Base-by-base conservation (phyloP, 1,140 invertebrate genomes). In the Pogonus chalceus region DNA sequence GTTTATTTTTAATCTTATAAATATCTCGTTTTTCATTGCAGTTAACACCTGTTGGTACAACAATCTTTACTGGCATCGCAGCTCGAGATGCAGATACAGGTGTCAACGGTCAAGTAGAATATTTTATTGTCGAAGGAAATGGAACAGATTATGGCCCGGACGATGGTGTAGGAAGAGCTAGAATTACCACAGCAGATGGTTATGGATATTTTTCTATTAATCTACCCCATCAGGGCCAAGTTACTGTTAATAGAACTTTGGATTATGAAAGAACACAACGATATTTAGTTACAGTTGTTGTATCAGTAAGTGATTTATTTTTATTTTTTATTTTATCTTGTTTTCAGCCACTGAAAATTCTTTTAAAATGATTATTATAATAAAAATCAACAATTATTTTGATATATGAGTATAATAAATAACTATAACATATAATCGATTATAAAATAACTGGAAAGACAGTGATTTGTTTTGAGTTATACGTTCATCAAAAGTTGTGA, bases 251-350 rank as follows among this genome's bases (percentile, higher is more conserved):
- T 64, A 83, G 86, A 60, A 89, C 82, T 22, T 75, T 95, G 61
- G 90, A 95, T 73, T 95, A 86, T 69, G 91, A 95, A 68, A 85
- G 81, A 64, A 88, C 84, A n/a, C 84, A 91, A 66, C 80, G 86
- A 60, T 93, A 91, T 72, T 84, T 90, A 65, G 81, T 95, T 65
- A 92, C 88, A 55, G 84, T 94, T 65, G 80, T 92, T 56, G 91
- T 90, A 56, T 86, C 87, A 71, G 90, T 94, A 74, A 87, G 87
- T 86, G 56, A 62, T 16, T 35, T 22, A n/a, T n/a, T n/a, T n/a
- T n/a, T n/a, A n/a, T n/a, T n/a, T n/a, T n/a, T n/a, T n/a, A n/a
- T n/a, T n/a, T n/a, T n/a, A n/a, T n/a, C n/a, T n/a, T n/a, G n/a
- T n/a, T n/a, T n/a, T n/a, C n/a, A n/a, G n/a, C n/a, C n/a, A n/a